A percentile compares a stretch with the other conserved stretches of the same genome.
Conservation (phyloP, 2,113 vertebrate species). For the Corythornis cristatus region DNA sequence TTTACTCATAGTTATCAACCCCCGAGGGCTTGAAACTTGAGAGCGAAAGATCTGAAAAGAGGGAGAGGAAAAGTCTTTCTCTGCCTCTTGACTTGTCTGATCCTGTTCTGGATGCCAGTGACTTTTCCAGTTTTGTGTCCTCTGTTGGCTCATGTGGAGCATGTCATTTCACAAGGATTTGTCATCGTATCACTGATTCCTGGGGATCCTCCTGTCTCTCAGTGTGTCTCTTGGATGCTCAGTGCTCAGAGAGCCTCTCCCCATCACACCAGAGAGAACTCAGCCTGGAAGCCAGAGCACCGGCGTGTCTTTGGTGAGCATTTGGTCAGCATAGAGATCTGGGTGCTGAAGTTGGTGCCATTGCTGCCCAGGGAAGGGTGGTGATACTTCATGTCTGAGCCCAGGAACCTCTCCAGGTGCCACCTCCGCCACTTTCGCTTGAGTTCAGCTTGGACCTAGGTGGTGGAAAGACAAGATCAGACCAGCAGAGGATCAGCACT, state of each 20-base stretch:
- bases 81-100: neutral
- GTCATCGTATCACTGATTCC: neutral
- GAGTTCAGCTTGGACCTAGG: conserved; percentile 93
- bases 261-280: conserved; percentile 84
- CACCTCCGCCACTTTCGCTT: conserved; percentile 95
- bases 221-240: neutral
- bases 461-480: neutral
- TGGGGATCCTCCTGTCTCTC: neutral
- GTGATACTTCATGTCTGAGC: conserved; percentile 86
- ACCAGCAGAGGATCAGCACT: neutral
- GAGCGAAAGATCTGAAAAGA: neutral
- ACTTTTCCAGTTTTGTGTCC: conserved; percentile 39
- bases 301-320: conserved; percentile 85
- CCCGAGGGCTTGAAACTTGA: neutral
- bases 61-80: neutral
- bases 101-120: neutral
- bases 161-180: neutral
- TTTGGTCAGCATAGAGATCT: conserved; percentile 93
- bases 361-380: conserved; percentile 90
- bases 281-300: conserved; percentile 84
- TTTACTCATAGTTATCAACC: neutral
- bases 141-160: neutral
- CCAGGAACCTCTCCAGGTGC: conserved; percentile 88
- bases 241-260: neutral
- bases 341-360: conserved; percentile 92